phyloP scores from a whole-genome alignment of 2,888 invertebrate species.

The Orthonychiurus folsomi region DNA sequence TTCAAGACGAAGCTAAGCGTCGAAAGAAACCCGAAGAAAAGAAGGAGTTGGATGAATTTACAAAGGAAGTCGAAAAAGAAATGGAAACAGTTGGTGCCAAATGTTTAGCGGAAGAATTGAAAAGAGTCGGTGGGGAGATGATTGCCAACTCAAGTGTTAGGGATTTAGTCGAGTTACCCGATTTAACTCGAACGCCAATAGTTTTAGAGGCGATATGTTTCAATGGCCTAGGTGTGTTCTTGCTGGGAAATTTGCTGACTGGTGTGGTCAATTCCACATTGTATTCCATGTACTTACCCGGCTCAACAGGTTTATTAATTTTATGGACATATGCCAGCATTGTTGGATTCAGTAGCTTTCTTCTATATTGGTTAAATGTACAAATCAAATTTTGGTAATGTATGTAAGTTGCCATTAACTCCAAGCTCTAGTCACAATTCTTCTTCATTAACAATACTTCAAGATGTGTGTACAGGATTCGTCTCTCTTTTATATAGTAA shows the following conservation, averaged over 20 bases:
- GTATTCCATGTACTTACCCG: slow-evolving; percentile 51
- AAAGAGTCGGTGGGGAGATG: slow-evolving; percentile 9
- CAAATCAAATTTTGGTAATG: slow-evolving; percentile 47
- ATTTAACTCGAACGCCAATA: slow-evolving; percentile 45
- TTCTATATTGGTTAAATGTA: slow-evolving; percentile 47
- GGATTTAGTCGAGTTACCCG: slow-evolving; percentile 29
- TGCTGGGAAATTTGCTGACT: slow-evolving; percentile 73
- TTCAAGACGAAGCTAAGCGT: slow-evolving; percentile 17
- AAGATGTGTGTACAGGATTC: too few species aligned
- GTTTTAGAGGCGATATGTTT: slow-evolving; percentile 64
- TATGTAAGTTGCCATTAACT: not conserved
- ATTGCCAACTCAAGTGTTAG: slow-evolving; percentile 6
- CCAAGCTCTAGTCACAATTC: too few species aligned
- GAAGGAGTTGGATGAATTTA: slow-evolving; percentile 2
- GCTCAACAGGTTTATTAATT: slow-evolving; percentile 22
- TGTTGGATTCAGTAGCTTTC: slow-evolving; percentile 44
- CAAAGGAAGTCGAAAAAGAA: slow-evolving; percentile 14
- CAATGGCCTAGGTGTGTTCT: slow-evolving; percentile 75
- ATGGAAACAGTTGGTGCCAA: slow-evolving; percentile 10
- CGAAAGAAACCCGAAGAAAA: slow-evolving; percentile 8
- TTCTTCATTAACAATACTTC: too few species aligned
- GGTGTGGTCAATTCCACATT: slow-evolving; percentile 68
- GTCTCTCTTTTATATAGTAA: too few species aligned
- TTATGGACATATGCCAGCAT: slow-evolving; percentile 28
- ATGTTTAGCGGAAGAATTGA: slow-evolving; percentile 10